Conservation (phyloP, 2,113 vertebrate genomes). For the Sturnira hondurensis region DNA sequence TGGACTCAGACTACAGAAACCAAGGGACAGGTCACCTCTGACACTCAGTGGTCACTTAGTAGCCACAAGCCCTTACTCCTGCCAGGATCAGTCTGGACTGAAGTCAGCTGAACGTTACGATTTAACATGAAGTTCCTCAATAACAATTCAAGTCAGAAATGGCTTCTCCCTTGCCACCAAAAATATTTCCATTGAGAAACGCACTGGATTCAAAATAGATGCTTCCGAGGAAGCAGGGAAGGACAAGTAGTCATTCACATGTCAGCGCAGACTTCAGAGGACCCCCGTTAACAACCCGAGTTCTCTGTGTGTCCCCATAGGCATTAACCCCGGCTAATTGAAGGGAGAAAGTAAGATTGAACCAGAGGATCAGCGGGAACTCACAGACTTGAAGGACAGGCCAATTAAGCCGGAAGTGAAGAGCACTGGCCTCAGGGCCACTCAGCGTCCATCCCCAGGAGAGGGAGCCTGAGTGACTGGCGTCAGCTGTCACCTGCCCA, state of each 20-base stretch:
- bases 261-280: neutral
- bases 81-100: neutral
- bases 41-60: neutral
- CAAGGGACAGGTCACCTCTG: neutral
- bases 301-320: neutral
- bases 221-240: neutral
- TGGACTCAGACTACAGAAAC: neutral
- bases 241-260: neutral
- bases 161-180: neutral
- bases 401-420: neutral
- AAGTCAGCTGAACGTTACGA: neutral
- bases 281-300: neutral
- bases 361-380: neutral
- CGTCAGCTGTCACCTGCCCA: neutral
- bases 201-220: neutral
- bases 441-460: neutral
- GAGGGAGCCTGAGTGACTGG: neutral
- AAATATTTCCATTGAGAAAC: neutral
- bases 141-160: neutral
- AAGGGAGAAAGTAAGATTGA: neutral
- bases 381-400: neutral
- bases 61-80: neutral
- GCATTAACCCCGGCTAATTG: neutral
- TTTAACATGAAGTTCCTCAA: neutral
- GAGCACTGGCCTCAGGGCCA: neutral